Evolutionary conservation across 23 tunicate genomes (phyloP).

Genomic region (Botrylloides violaceus): DNA sequence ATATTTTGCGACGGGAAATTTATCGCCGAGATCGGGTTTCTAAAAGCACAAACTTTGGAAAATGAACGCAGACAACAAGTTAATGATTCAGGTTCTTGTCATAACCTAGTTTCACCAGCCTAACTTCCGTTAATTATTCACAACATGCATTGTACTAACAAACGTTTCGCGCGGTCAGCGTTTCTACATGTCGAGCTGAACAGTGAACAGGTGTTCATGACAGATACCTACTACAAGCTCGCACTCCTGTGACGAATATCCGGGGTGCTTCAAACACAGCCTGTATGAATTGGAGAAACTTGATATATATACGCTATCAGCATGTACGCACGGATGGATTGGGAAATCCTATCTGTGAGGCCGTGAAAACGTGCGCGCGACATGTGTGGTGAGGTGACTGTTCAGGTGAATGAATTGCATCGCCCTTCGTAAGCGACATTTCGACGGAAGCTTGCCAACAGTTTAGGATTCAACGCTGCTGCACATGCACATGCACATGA

Average conservation of each 20-base stretch:
- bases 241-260: neutral
- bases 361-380: neutral
- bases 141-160: neutral
- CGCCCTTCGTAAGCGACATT: neutral
- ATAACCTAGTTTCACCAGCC: neutral
- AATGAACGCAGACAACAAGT: neutral
- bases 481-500: neutral
- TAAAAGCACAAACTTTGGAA: too few relatives aligned
- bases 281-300: neutral
- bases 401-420: conserved; percentile 2
- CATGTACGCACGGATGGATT: neutral
- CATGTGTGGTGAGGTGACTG: neutral
- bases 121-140: neutral
- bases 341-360: neutral
- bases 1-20: too few relatives aligned
- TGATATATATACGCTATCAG: neutral
- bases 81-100: neutral
- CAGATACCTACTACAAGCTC: neutral
- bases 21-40: too few relatives aligned
- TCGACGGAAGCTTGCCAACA: neutral
- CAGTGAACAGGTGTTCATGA: neutral
- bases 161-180: neutral
- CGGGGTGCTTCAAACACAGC: neutral
- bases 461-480: too few relatives aligned
- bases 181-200: neutral